Base-by-base conservation (phyloP, 2,797 vertebrate species). In the Nannoperca obscura region DNA sequence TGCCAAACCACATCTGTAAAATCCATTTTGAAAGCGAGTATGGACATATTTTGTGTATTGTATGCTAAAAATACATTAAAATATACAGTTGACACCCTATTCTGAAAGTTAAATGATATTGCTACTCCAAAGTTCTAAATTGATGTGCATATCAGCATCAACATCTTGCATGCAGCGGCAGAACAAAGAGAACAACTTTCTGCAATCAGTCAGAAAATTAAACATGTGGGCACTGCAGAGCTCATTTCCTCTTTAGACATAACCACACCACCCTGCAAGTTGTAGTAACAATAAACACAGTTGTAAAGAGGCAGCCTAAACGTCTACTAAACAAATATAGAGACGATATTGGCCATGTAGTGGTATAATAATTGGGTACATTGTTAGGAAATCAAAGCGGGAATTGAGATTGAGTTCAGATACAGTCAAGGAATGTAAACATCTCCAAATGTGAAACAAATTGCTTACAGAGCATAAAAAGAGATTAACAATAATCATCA, bases 161-260 rank as follows among this genome's bases (percentile, higher is more conserved):
- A 50, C 15, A 52, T 65, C 52, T 46, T 61, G 46, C 2, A 0
- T 12, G 57, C 55, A 75, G 54, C 52, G 74, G 55, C 53, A 63
- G 13, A 65, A 64, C 9, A 19, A 47, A 70, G 47, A 52, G 2
- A 62, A 8, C 0, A 42, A 47, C 63, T 30, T 58, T 70, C 61
- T 60, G 22, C 19, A 54, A 50, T 75, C 66, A 65, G 42, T 50
- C 50, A 66, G 17, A 44, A 42, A 71, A 57, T 65, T 67, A 78
- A 64, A 36, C 0, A 0, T n/a, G 15, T 50, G n/a, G 38, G 32
- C 58, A 70, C 11, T 2, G 49, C 59, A 49, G 44, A 60, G 40
- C 44, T 54, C 42, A 36, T 74, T 81, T 85, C 78, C 66, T 80
- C 13, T 55, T n/a, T 19, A 52, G 44, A 72, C 73, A 27, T 22